Conservation (phyloP, 1,140 invertebrate genomes). For the Heliconius congener region DNA sequence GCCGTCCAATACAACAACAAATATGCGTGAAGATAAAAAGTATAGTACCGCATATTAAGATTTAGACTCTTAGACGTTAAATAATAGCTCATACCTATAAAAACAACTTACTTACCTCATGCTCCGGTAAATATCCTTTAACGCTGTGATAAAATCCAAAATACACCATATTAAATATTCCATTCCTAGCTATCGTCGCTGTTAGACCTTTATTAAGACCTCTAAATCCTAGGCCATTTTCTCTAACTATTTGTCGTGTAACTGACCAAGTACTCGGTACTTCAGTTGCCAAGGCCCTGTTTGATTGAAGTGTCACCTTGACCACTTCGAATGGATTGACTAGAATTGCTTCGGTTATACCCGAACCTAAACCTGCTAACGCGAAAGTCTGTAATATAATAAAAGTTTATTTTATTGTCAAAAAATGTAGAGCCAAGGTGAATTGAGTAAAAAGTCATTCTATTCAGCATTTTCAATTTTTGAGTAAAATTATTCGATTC, state of each 20-base stretch:
- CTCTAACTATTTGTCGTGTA: conserved; percentile 89
- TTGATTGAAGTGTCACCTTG: conserved; percentile 92
- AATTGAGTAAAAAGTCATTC: no score
- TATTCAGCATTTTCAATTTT: no score
- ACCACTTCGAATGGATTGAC: conserved; percentile 98
- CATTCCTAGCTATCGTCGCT: conserved; percentile 93
- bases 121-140: conserved; percentile 88
- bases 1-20: neutral
- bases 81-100: neutral
- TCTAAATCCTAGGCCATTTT: conserved; percentile 87
- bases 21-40: neutral
- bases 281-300: conserved; percentile 80
- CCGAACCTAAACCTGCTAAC: conserved; percentile 91
- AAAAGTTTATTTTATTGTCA: neutral
- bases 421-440: neutral
- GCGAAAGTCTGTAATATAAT: conserved; percentile 88
- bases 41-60: neutral
- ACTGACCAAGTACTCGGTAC: conserved; percentile 89
- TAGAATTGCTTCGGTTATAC: conserved; percentile 93
- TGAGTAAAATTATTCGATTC: no score
- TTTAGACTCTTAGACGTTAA: neutral
- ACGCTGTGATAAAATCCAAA: conserved; percentile 97
- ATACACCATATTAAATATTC: conserved; percentile 95
- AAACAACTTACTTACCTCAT: conserved; percentile 79
- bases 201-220: conserved; percentile 95